These are phyloP conservation scores for Phenganax stokvisi DNA, from an alignment of 92 coral and sea anemone genomes.

Conservation along the genomic window DNA sequence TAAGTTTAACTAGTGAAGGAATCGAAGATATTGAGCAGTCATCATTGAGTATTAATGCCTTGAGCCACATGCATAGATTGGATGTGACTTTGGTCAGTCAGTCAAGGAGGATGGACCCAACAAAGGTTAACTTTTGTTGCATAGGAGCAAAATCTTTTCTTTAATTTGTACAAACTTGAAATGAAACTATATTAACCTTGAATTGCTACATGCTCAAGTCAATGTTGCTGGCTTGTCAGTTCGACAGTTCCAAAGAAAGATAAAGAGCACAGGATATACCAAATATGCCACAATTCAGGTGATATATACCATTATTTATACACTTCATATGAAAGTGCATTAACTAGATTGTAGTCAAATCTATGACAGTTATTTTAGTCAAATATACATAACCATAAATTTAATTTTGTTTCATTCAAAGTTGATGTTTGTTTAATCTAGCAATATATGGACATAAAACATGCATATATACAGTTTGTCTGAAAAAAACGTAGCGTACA, in stretches of 20 bases:
- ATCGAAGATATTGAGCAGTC: constrained; percentile 4
- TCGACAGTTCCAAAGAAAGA: constrained; percentile 47
- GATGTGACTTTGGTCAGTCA: background rate
- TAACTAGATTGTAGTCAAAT: background rate
- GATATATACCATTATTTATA: background rate
- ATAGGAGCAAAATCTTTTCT: background rate
- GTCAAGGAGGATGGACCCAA: background rate
- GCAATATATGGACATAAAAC: too few species aligned
- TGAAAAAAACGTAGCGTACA: too few species aligned
- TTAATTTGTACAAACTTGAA: background rate
- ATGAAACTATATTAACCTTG: background rate
- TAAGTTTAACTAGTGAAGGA: background rate
- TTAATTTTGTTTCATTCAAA: too few species aligned
- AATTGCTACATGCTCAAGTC: background rate
- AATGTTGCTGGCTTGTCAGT: constrained; percentile 20
- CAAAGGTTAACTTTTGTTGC: background rate
- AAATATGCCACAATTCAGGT: constrained; percentile 32
- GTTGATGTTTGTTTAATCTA: too few species aligned
- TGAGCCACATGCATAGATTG: background rate
- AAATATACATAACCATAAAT: too few species aligned
- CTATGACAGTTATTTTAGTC: too few species aligned
- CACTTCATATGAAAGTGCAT: background rate
- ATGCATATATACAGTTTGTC: too few species aligned
- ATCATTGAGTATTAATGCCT: constrained; percentile 1
- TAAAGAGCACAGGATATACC: constrained; percentile 35